Evolutionary conservation across 1,140 invertebrate species (phyloP), one percentile per base, ranked within the genome.

Genomic region (Zophobas atratus): DNA sequence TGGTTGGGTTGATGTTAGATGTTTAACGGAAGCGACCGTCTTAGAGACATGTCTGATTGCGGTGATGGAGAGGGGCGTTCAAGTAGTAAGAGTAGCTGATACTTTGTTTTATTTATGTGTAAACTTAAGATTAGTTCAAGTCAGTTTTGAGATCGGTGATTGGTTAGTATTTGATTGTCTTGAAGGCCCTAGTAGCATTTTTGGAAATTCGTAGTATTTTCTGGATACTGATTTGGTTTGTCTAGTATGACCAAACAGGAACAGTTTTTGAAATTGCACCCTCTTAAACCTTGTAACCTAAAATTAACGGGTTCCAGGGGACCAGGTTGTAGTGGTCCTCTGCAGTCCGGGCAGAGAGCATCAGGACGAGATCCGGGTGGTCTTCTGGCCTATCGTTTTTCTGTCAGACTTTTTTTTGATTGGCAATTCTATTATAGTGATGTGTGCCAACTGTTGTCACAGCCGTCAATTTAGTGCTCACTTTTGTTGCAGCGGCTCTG

Each of bases 401-500:
- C 5, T 63, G 20, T 72, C 36, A 39, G 34, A 49, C 32, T 73
- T 35, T 75, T 48, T 77, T 55, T 81, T 81, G 84, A 85, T 85
- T 85, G 84, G 84, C 84, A 82, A 80, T 85, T 84, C 82, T 85
- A 84, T 84, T 85, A 84, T 85, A 85, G 82, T 82, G 84, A 85
- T 86, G 84, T 85, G 85, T 84, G 82, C 79, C 79, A 83, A 83
- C 83, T 85, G 84, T 86, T 81, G 84, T 86, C 84, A 85, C 81
- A 85, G 85, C 84, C 85, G 77, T 82, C 82, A 84, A 84, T 83
- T 84, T 77, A 85, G 84, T 82, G 75, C 83, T 83, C 79, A 84
- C 82, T 85, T 85, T 85, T 85, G 84, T 86, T 86, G 83, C 84
- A 86, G 84, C 84, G 83, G 84, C 84, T 85, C 84, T 86, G 83